These are phyloP conservation scores for Lutjanus erythropterus DNA, from an alignment of 2,113 vertebrate species.

Conservation along the genomic window DNA sequence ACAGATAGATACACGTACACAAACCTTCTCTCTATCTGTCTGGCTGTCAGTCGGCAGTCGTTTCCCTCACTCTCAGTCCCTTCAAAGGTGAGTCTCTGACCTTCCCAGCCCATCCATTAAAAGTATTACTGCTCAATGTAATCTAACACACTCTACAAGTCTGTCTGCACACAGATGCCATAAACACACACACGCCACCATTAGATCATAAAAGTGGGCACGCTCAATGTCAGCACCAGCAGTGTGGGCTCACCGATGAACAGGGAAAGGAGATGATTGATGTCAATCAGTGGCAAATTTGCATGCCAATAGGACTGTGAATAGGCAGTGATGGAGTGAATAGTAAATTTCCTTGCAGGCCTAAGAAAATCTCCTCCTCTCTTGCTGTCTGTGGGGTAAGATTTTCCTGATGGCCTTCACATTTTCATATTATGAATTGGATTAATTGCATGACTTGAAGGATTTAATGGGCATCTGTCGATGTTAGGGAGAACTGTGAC, in stretches of 20 bases:
- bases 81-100: constrained; percentile 67
- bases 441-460: constrained; percentile 33
- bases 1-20: constrained; percentile 19
- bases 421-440: constrained; percentile 26
- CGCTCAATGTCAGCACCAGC: constrained; percentile 42
- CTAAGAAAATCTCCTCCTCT: constrained; percentile 37
- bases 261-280: constrained; percentile 55
- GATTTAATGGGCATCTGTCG: background rate
- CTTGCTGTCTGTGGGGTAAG: constrained; percentile 14
- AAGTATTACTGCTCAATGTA: constrained; percentile 69
- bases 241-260: constrained; percentile 37
- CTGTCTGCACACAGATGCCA: constrained; percentile 20
- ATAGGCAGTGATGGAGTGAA: constrained; percentile 60
- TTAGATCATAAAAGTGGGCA: constrained; percentile 41
- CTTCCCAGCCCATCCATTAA: constrained; percentile 72
- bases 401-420: constrained; percentile 25
- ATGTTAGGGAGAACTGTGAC: constrained; percentile 2
- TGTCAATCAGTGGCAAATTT: constrained; percentile 54
- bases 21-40: background rate
- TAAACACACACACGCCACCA: constrained; percentile 28
- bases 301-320: constrained; percentile 68
- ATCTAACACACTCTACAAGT: constrained; percentile 42
- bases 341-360: constrained; percentile 51
- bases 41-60: constrained; percentile 37
- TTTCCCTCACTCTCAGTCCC: constrained; percentile 38